Conservation (phyloP, 1,140 invertebrate species). For the Mycetomoellerius zeteki region DNA sequence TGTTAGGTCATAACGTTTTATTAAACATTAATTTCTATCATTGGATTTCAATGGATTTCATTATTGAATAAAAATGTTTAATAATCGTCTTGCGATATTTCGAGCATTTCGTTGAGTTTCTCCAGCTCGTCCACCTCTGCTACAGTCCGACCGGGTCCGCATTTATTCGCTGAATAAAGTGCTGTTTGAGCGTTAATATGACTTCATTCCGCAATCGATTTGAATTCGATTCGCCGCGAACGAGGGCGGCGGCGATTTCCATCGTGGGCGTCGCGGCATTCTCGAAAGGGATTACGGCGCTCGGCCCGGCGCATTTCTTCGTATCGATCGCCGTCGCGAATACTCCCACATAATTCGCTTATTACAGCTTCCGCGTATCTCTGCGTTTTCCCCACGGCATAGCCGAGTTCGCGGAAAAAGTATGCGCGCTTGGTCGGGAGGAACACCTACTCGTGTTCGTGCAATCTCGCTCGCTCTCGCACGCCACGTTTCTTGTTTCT, state of each 20-base stretch:
- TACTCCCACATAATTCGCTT: slow-evolving; percentile 64
- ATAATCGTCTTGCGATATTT: not conserved
- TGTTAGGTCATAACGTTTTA: not conserved
- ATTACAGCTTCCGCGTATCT: slow-evolving; percentile 65
- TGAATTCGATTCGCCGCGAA: slow-evolving; percentile 26
- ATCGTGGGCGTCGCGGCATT: slow-evolving; percentile 53
- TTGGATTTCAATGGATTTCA: not conserved
- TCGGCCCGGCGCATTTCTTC: slow-evolving; percentile 54
- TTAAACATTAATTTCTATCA: not conserved
- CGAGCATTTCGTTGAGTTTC: not conserved
- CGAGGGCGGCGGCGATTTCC: slow-evolving; percentile 4
- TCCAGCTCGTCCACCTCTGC: not conserved
- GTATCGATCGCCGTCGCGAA: slow-evolving; percentile 60
- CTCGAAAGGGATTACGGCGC: slow-evolving; percentile 54
- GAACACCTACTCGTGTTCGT: slow-evolving; percentile 29
- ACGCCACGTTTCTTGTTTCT: slow-evolving; percentile 30
- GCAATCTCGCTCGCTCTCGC: not conserved
- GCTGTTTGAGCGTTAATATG: slow-evolving; percentile 40
- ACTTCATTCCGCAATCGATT: slow-evolving; percentile 56
- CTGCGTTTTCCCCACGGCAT: slow-evolving; percentile 54
- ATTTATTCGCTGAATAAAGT: slow-evolving; percentile 40
- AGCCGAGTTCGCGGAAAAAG: slow-evolving; percentile 50
- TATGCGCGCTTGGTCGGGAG: slow-evolving; percentile 30
- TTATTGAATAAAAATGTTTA: not conserved
- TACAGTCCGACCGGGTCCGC: not conserved